Evolutionary conservation across 2,113 vertebrate species (phyloP).

Genomic region (Noctilio leporinus): DNA sequence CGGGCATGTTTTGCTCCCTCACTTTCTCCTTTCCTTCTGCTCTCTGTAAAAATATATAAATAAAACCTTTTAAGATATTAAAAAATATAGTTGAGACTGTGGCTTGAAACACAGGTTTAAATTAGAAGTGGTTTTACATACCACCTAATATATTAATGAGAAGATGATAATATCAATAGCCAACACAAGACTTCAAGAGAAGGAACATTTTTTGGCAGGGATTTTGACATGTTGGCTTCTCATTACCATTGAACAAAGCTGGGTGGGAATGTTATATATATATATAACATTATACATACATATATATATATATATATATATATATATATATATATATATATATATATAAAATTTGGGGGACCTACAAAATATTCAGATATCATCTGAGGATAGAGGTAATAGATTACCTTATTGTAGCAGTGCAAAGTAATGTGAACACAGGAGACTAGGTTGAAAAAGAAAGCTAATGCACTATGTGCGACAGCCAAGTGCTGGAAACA

Average conservation of each 20-base stretch:
- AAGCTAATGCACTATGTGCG: too few relatives aligned
- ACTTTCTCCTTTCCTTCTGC: too few relatives aligned
- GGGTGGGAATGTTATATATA: background rate
- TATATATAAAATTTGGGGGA: background rate
- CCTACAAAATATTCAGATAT: background rate
- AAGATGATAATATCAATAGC: background rate
- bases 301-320: background rate
- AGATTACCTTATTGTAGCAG: background rate
- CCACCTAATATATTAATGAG: background rate
- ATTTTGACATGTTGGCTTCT: background rate
- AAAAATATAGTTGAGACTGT: fast-evolving
- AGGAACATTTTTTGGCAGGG: background rate
- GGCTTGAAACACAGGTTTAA: background rate
- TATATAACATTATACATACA: background rate
- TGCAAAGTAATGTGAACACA: background rate
- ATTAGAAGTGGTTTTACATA: background rate
- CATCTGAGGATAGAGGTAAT: background rate
- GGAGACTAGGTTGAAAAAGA: background rate
- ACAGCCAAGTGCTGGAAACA: too few relatives aligned
- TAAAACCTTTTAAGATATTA: too few relatives aligned
- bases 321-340: background rate
- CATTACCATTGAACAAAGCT: background rate
- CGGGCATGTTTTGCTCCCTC: background rate
- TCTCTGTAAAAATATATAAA: too few relatives aligned
- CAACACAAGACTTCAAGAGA: background rate